Conservation (phyloP, 2,888 invertebrate species). For the Ectobius pallidus region DNA sequence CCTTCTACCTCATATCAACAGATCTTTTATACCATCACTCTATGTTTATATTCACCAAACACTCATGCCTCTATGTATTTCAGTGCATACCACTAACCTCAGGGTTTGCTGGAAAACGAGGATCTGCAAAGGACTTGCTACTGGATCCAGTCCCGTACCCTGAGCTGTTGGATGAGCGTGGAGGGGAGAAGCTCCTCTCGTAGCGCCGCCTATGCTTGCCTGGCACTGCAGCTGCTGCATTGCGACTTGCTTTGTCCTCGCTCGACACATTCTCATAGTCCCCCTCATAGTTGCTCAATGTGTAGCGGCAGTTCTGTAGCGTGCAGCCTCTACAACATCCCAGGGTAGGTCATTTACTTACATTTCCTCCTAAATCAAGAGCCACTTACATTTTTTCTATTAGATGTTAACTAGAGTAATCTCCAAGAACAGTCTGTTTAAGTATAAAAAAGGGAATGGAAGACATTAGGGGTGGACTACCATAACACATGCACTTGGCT, state of each 20-base stretch:
- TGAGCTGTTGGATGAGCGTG: constrained; percentile 80
- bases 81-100: constrained; percentile 55
- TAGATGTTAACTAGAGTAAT: too few relatives aligned
- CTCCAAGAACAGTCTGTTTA: too few relatives aligned
- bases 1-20: too few relatives aligned
- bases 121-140: constrained; percentile 55
- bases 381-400: too few relatives aligned
- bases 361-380: background rate
- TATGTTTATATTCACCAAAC: too few relatives aligned
- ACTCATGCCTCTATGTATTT: too few relatives aligned
- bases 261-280: constrained; percentile 70
- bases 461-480: too few relatives aligned
- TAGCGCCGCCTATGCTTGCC: constrained; percentile 65
- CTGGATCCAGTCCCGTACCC: constrained; percentile 80
- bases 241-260: background rate
- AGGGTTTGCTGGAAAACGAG: constrained; percentile 53
- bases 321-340: constrained; percentile 64
- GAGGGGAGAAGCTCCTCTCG: constrained; percentile 77
- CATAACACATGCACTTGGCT: too few relatives aligned
- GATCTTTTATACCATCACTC: too few relatives aligned
- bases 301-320: constrained; percentile 67
- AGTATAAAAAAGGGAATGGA: too few relatives aligned
- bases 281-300: constrained; percentile 53
- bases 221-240: constrained; percentile 31
- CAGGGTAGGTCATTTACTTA: too few relatives aligned